These are phyloP conservation scores for Galerucella nymphaeae DNA, from an alignment of 2,888 invertebrate genomes.

Conservation along the genomic window DNA sequence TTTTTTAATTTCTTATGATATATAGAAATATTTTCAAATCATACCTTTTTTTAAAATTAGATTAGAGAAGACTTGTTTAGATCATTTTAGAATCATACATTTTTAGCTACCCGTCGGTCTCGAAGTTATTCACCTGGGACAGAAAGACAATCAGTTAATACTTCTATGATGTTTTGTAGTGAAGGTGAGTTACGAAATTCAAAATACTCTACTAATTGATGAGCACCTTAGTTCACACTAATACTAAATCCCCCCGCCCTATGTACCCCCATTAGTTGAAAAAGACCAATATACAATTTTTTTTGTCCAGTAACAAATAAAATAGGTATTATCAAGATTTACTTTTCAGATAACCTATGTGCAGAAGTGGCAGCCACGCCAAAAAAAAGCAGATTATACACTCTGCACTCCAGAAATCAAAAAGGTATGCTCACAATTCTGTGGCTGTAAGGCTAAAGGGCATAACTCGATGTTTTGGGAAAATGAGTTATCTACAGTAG, in stretches of 20 bases:
- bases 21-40: conserved; percentile 13
- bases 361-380: conserved; percentile 12
- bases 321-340: conserved; percentile 8
- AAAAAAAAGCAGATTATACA: conserved; percentile 4
- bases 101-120: conserved; percentile 24
- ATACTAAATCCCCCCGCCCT: no score
- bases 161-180: conserved; percentile 15
- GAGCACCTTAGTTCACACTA: background rate
- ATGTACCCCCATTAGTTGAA: no score
- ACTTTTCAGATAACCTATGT: conserved; percentile 24
- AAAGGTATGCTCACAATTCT: background rate
- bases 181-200: conserved; percentile 13
- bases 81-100: conserved; percentile 21
- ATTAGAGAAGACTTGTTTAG: conserved; percentile 5
- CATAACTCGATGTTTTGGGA: background rate
- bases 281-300: no score
- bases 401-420: no score
- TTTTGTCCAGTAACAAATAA: background rate
- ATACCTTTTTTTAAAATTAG: background rate
- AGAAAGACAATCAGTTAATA: conserved; percentile 18
- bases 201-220: background rate
- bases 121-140: conserved; percentile 19
- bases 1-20: background rate
- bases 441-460: background rate
- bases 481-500: background rate